Evolutionary conservation across 1,140 invertebrate genomes (phyloP), one percentile per base, ranked within the genome.

Genomic region (Anastatus disparis): DNA sequence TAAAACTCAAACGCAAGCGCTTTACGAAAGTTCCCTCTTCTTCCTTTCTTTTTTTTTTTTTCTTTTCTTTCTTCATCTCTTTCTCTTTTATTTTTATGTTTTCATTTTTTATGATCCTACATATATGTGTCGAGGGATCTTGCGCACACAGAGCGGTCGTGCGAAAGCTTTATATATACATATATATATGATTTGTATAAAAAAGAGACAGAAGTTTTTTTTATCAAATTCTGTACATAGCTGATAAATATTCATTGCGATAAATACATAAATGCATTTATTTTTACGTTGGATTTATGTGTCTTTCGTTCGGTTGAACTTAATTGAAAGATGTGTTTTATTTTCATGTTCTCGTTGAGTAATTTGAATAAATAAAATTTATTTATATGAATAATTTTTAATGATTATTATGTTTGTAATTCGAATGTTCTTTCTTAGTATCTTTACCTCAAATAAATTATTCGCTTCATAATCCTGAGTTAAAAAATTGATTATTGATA

Each of bases 11-110:
- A 75, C 70, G n/a, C n/a, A 74, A 77, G 76, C 77, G 79, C 75
- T 82, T 82, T 75, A 74, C 79, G 77, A 82, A 83, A 81, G 72
- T 82, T 83, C n/a, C n/a, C n/a, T n/a, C n/a, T n/a, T n/a, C n/a
- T n/a, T n/a, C n/a, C n/a, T n/a, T n/a, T n/a, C n/a, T n/a, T n/a
- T n/a, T n/a, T n/a, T n/a, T n/a, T n/a, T n/a, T n/a, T n/a, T n/a
- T n/a, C n/a, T n/a, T n/a, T n/a, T n/a, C n/a, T n/a, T n/a, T n/a
- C n/a, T n/a, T n/a, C n/a, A n/a, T n/a, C n/a, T n/a, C n/a, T n/a
- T n/a, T n/a, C n/a, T n/a, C n/a, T n/a, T n/a, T n/a, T n/a, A n/a
- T n/a, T 35, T 35, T 35, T 35, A 35, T 35, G 78, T 79, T 75
- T 73, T 75, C 77, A 76, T 72, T 74, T 81, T n/a, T 81, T 81